These are phyloP conservation scores for Norana najaformis DNA, from an alignment of 2,888 invertebrate species.

Conservation along the genomic window DNA sequence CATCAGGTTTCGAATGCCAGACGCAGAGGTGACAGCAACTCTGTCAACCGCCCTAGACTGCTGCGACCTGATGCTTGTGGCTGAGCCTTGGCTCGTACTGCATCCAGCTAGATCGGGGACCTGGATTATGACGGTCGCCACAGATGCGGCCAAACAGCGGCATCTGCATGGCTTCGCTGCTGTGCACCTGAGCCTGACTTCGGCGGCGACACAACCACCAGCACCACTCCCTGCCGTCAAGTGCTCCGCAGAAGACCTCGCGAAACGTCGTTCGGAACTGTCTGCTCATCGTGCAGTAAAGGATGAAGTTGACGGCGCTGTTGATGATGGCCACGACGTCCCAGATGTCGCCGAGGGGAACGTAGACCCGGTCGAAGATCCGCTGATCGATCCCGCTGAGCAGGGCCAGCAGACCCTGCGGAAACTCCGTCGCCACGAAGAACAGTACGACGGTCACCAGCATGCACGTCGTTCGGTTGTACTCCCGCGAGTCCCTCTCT, in stretches of 20 bases:
- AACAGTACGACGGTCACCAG: constrained; percentile 80
- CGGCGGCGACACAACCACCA: neutral
- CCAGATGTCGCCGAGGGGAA: constrained; percentile 74
- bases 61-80: neutral
- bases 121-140: neutral
- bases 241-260: constrained; percentile 45
- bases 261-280: constrained; percentile 75
- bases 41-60: neutral
- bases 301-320: constrained; percentile 88
- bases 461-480: constrained; percentile 80
- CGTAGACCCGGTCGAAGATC: constrained; percentile 70
- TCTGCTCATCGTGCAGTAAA: constrained; percentile 91
- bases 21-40: neutral
- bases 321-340: constrained; percentile 87
- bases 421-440: constrained; percentile 88
- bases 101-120: neutral
- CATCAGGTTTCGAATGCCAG: neutral
- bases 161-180: neutral
- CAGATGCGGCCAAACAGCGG: neutral
- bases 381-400: constrained; percentile 65
- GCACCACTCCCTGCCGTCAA: neutral
- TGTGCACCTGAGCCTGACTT: neutral
- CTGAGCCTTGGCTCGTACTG: neutral
- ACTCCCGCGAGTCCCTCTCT: constrained; percentile 51
- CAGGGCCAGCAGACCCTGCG: constrained; percentile 76